A percentile compares a stretch with the other conserved stretches of the same genome.
Evolutionary conservation across 2,797 vertebrate species (phyloP).

Genomic region (Spizella passerina): DNA sequence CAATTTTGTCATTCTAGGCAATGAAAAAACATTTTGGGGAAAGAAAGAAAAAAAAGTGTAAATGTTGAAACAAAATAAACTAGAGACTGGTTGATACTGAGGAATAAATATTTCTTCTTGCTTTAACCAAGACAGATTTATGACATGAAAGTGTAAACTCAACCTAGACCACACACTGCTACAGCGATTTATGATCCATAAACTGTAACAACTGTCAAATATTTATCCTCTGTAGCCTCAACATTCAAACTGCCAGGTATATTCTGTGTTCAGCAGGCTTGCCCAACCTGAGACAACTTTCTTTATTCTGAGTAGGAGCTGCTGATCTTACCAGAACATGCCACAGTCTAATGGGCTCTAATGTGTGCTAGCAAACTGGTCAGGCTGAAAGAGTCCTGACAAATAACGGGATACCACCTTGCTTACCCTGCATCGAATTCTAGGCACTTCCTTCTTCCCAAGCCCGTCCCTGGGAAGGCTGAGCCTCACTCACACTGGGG

Average conservation of each 20-base stretch:
- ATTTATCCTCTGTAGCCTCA: not conserved
- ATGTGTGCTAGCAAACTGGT: accelerated
- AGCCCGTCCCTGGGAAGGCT: not conserved
- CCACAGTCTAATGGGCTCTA: not conserved
- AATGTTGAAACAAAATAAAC: not conserved
- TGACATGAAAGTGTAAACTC: not conserved
- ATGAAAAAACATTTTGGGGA: not conserved
- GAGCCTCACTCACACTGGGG: not conserved
- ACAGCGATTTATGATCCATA: not conserved
- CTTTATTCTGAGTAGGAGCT: not conserved
- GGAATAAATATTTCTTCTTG: not conserved
- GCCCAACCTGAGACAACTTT: accelerated
- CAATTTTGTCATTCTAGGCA: constrained; percentile 90
- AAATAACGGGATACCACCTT: not conserved
- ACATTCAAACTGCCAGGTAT: not conserved
- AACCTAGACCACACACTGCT: not conserved
- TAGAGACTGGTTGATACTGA: not conserved
- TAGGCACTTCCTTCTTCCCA: not conserved
- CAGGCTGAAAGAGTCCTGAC: not conserved
- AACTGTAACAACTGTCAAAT: not conserved
- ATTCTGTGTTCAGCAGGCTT: not conserved
- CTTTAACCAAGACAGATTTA: not conserved
- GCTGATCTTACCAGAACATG: not conserved
- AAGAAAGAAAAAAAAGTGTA: not conserved
- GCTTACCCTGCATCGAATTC: not conserved